phyloP scores from a whole-genome alignment of 2,888 invertebrate species.

The Drosophila macrothrix region DNA sequence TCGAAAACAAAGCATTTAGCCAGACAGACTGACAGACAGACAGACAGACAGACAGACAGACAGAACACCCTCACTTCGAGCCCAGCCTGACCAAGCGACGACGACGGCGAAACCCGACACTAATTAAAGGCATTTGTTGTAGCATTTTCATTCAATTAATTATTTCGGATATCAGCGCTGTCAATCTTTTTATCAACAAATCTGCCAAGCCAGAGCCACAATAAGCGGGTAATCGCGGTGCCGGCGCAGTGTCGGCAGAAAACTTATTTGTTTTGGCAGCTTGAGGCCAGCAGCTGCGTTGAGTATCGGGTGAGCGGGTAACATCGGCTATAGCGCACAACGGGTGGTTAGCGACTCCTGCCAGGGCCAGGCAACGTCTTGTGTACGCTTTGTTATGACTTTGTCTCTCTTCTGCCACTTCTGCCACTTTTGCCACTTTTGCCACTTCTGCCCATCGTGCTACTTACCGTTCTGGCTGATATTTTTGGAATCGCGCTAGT shows the following conservation, averaged over 20 bases:
- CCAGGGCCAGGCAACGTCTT: slow-evolving; percentile 33
- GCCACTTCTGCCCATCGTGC: slow-evolving; percentile 2
- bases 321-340: slow-evolving; percentile 11
- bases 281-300: slow-evolving; percentile 49
- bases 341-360: slow-evolving; percentile 25
- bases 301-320: slow-evolving; percentile 36
- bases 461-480: slow-evolving; percentile 5
- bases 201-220: slow-evolving; percentile 57
- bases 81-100: slow-evolving; percentile 26
- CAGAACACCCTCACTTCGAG: slow-evolving; percentile 18
- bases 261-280: slow-evolving; percentile 67
- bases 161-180: slow-evolving; percentile 82
- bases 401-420: slow-evolving; percentile 5
- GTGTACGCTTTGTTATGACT: slow-evolving; percentile 34
- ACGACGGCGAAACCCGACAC: slow-evolving; percentile 71
- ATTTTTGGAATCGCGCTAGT: slow-evolving; percentile 18
- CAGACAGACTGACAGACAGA: slow-evolving; percentile 2
- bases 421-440: slow-evolving; percentile 1
- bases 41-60: slow-evolving; percentile 18
- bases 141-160: slow-evolving; percentile 81
- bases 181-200: slow-evolving; percentile 78
- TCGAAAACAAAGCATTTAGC: slow-evolving; percentile 23
- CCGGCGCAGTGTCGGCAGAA: slow-evolving; percentile 14
- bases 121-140: slow-evolving; percentile 82
- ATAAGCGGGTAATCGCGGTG: slow-evolving; percentile 29